phyloP scores from a whole-genome alignment of 2,113 vertebrate genomes.

The Petaurus breviceps region DNA sequence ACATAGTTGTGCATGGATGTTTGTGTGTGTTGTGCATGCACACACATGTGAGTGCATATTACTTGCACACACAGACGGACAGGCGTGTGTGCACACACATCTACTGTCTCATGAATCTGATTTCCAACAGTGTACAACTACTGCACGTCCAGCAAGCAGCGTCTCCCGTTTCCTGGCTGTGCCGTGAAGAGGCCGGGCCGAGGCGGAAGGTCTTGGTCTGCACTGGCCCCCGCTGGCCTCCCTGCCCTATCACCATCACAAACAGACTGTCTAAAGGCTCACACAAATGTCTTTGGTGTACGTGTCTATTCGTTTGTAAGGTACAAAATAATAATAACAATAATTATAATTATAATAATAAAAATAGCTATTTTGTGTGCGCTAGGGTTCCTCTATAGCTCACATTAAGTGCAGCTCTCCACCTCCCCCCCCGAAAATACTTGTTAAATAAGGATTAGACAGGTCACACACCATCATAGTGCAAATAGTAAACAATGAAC shows the following conservation, averaged over 20 bases:
- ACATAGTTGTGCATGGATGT: slow-evolving; percentile 28
- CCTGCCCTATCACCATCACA: slow-evolving; percentile 82
- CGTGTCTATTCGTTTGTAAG: slow-evolving; percentile 88
- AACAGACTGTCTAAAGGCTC: slow-evolving; percentile 87
- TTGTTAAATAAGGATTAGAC: slow-evolving; percentile 93
- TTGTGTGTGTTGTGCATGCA: not conserved
- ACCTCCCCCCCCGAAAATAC: slow-evolving; percentile 89
- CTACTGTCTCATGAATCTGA: slow-evolving; percentile 66
- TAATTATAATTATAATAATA: slow-evolving; percentile 87
- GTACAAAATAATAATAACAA: slow-evolving; percentile 88
- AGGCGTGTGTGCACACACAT: slow-evolving; percentile 36
- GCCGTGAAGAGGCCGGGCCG: not conserved
- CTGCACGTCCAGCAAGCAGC: slow-evolving; percentile 77
- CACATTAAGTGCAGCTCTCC: slow-evolving; percentile 92
- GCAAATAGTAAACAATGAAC: slow-evolving; percentile 96
- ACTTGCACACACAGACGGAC: not conserved
- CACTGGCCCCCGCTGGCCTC: slow-evolving; percentile 74
- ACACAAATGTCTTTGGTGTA: slow-evolving; percentile 94
- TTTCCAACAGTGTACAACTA: slow-evolving; percentile 82
- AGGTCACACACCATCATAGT: slow-evolving; percentile 95
- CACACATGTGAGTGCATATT: not conserved
- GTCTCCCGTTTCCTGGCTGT: slow-evolving; percentile 72
- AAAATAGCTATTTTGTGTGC: slow-evolving; percentile 92
- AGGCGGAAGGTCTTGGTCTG: not conserved
- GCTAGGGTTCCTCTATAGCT: slow-evolving; percentile 89